Evolutionary conservation across 2,797 vertebrate genomes (phyloP).

Genomic region (Acipenser ruthenus): DNA sequence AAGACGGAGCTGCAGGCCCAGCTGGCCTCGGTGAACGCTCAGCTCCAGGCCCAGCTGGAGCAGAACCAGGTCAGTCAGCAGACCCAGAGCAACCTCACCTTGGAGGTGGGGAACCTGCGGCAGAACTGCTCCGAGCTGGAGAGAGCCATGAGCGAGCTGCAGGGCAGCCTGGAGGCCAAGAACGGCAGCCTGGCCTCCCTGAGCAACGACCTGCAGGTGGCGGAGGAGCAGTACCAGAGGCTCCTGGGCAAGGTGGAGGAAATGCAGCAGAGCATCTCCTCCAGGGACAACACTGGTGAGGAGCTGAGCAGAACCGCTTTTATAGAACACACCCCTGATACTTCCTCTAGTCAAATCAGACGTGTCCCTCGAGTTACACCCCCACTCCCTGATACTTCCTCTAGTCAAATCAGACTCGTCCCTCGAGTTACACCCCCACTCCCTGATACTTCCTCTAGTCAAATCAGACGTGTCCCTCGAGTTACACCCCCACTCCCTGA

Average conservation of each 20-base stretch:
- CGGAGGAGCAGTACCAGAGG: slow-evolving; percentile 89
- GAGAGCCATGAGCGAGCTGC: slow-evolving; percentile 85
- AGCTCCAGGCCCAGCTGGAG: slow-evolving; percentile 72
- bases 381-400: too few relatives aligned
- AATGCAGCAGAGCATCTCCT: slow-evolving; percentile 76
- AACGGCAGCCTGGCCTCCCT: slow-evolving; percentile 84
- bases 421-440: too few relatives aligned
- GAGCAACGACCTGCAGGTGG: slow-evolving; percentile 82
- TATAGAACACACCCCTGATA: too few relatives aligned
- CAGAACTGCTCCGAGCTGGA: slow-evolving; percentile 83
- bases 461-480: too few relatives aligned
- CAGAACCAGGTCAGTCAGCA: slow-evolving; percentile 72
- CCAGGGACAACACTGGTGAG: slow-evolving; percentile 78
- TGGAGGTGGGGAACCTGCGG: slow-evolving; percentile 75
- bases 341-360: too few relatives aligned
- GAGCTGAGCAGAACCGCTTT: neutral
- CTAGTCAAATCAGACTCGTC: too few relatives aligned
- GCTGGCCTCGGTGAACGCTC: slow-evolving; percentile 78
- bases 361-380: too few relatives aligned
- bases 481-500: too few relatives aligned
- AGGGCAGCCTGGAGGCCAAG: slow-evolving; percentile 80
- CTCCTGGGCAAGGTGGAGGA: slow-evolving; percentile 89
- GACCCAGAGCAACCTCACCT: slow-evolving; percentile 69
- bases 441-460: too few relatives aligned
- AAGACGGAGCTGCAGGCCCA: slow-evolving; percentile 93